Conservation (phyloP, 2,797 vertebrate genomes). For the Sebastes cheni region DNA sequence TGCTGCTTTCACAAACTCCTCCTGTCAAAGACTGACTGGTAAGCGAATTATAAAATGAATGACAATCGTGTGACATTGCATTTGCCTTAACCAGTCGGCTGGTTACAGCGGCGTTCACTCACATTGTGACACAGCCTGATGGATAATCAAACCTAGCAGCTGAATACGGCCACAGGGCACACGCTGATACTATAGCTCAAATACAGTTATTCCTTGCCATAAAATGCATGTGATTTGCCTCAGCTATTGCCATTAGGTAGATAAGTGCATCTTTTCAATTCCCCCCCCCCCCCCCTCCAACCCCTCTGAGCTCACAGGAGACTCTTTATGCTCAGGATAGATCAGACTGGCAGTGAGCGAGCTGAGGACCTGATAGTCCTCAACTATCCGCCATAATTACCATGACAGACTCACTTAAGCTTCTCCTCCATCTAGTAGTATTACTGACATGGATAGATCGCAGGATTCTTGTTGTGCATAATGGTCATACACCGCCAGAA, state of each 20-base stretch:
- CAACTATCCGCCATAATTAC: slow-evolving; percentile 77
- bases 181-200: slow-evolving; percentile 45
- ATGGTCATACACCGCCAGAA: slow-evolving; percentile 36
- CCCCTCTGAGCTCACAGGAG: slow-evolving; percentile 73
- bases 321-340: slow-evolving; percentile 69
- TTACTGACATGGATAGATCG: slow-evolving; percentile 68
- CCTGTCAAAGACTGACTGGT: slow-evolving; percentile 47
- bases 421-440: slow-evolving; percentile 70
- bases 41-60: slow-evolving; percentile 57
- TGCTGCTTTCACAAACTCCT: slow-evolving; percentile 54
- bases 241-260: slow-evolving; percentile 72
- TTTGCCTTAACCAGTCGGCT: slow-evolving; percentile 53
- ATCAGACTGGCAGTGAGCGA: slow-evolving; percentile 64
- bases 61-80: slow-evolving; percentile 47
- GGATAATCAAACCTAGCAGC: slow-evolving; percentile 62
- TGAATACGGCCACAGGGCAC: slow-evolving; percentile 44
- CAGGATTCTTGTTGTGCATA: slow-evolving; percentile 63
- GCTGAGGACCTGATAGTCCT: slow-evolving; percentile 73
- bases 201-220: slow-evolving; percentile 62
- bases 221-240: slow-evolving; percentile 73
- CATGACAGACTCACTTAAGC: slow-evolving; percentile 80
- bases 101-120: slow-evolving; percentile 43
- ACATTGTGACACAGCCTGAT: slow-evolving; percentile 45
- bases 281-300: slow-evolving; percentile 14
- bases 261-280: slow-evolving; percentile 78